A percentile compares a stretch with the other conserved stretches of the same genome.
Evolutionary conservation across 2,113 vertebrate genomes (phyloP).

Genomic region (Brachirus orientalis): DNA sequence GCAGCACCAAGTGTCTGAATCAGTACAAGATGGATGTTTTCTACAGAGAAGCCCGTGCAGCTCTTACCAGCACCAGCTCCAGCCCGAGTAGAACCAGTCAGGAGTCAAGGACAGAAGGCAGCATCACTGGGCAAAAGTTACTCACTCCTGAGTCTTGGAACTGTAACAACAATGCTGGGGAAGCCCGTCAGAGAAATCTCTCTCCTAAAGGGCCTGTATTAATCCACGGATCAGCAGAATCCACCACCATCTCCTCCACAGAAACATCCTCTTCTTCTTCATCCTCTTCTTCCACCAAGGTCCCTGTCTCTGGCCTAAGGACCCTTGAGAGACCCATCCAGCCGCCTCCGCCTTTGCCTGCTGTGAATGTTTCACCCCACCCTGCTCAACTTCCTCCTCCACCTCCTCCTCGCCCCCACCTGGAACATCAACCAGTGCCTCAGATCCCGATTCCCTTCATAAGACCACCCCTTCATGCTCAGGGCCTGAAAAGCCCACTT

Average conservation of each 20-base stretch:
- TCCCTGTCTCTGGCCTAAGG: slow-evolving; percentile 87
- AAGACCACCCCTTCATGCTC: slow-evolving; percentile 88
- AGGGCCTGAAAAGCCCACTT: slow-evolving; percentile 90
- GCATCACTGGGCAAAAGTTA: slow-evolving; percentile 85
- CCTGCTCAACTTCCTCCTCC: slow-evolving; percentile 55
- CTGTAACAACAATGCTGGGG: slow-evolving; percentile 82
- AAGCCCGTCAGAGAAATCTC: slow-evolving; percentile 86
- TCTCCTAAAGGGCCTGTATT: slow-evolving; percentile 83
- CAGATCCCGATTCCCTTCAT: slow-evolving; percentile 91
- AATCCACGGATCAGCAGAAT: slow-evolving; percentile 83
- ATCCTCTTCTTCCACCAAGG: slow-evolving; percentile 88
- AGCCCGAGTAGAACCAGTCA: slow-evolving; percentile 88
- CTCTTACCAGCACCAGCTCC: slow-evolving; percentile 93
- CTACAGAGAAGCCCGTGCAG: slow-evolving; percentile 96
- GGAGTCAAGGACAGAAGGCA: slow-evolving; percentile 88
- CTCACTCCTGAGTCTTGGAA: slow-evolving; percentile 98
- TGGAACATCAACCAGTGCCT: slow-evolving; percentile 67
- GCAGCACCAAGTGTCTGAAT: slow-evolving; percentile 99
- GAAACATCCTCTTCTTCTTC: slow-evolving; percentile 88
- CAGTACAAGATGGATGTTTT: slow-evolving; percentile 99
- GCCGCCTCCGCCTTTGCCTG: slow-evolving; percentile 50
- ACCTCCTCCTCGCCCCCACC: slow-evolving; percentile 71
- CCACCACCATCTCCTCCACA: slow-evolving; percentile 86
- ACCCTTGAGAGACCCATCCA: slow-evolving; percentile 87
- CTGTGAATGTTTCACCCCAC: slow-evolving; percentile 46